Percentiles rank a stretch among this genome's conserved stretches.
Evolutionary conservation across 2,113 vertebrate genomes (phyloP).

Genomic region (Tamias sibiricus): DNA sequence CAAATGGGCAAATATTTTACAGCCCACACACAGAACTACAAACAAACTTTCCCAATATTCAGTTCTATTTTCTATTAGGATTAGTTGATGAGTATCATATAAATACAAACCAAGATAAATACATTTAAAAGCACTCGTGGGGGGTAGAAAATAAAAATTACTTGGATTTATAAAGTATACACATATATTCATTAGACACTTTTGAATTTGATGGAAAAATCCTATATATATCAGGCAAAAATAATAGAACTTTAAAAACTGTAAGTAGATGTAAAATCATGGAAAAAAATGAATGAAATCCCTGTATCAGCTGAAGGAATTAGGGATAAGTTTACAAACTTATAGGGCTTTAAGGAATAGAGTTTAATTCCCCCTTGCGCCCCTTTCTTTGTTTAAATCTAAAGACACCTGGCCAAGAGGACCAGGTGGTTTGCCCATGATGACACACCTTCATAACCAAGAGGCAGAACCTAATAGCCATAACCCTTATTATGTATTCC

Average conservation of each 20-base stretch:
- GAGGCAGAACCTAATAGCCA: not conserved
- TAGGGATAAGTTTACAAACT: not conserved
- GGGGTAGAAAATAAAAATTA: not conserved
- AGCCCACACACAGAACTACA: constrained; percentile 29
- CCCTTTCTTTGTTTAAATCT: constrained; percentile 16
- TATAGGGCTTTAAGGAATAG: not conserved
- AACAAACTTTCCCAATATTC: constrained; percentile 34
- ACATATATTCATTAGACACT: not conserved
- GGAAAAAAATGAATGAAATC: not conserved
- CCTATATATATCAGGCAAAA: not conserved
- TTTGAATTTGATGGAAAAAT: constrained; percentile 28
- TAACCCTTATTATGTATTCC: not conserved
- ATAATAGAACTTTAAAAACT: constrained; percentile 8
- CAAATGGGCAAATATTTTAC: constrained; percentile 29
- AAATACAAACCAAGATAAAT: constrained; percentile 52
- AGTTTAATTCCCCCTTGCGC: not conserved
- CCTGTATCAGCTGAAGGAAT: not conserved
- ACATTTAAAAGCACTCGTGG: not conserved
- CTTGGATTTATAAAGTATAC: not conserved
- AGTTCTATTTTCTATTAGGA: constrained; percentile 28
- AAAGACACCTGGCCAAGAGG: constrained; percentile 21
- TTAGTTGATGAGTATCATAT: constrained; percentile 36
- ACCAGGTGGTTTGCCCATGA: not conserved
- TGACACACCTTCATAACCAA: not conserved
- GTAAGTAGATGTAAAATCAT: constrained; percentile 17